phyloP scores from a whole-genome alignment of 1,140 invertebrate genomes.

The Drosophila ogumai region DNA sequence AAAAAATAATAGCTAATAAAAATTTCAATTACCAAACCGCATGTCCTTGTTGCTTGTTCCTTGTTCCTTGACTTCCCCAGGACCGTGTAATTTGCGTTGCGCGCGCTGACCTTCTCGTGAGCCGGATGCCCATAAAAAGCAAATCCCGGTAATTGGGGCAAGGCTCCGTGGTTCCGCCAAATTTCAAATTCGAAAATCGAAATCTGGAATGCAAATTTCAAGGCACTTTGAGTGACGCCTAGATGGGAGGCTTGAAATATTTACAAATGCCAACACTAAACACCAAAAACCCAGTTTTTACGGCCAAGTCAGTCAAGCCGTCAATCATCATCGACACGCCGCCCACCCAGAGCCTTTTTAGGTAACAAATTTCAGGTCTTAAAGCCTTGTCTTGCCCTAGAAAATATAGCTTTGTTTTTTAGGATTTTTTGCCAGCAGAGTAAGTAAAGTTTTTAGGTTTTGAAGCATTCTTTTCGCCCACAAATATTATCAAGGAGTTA shows the following conservation, averaged over 20 bases:
- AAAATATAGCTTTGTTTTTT: not conserved
- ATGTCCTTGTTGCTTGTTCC: slow-evolving; percentile 45
- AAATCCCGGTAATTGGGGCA: slow-evolving; percentile 62
- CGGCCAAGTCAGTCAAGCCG: slow-evolving; percentile 55
- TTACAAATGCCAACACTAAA: slow-evolving; percentile 70
- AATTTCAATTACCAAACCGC: slow-evolving; percentile 64
- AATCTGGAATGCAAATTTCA: slow-evolving; percentile 61
- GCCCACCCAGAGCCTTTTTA: slow-evolving; percentile 2
- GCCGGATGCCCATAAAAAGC: slow-evolving; percentile 51
- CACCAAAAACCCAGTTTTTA: slow-evolving; percentile 10
- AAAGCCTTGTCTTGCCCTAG: not conserved
- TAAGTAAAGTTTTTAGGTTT: slow-evolving; percentile 1
- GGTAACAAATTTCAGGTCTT: not conserved
- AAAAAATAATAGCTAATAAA: slow-evolving; percentile 77
- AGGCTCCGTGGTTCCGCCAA: slow-evolving; percentile 31
- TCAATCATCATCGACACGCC: slow-evolving; percentile 24
- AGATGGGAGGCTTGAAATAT: slow-evolving; percentile 47
- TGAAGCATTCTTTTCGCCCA: not conserved
- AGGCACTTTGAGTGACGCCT: slow-evolving; percentile 19
- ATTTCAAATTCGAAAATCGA: slow-evolving; percentile 35
- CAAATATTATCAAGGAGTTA: slow-evolving; percentile 54
- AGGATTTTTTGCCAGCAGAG: not conserved
- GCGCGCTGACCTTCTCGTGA: slow-evolving; percentile 69
- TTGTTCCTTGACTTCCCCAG: slow-evolving; percentile 24
- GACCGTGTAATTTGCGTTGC: slow-evolving; percentile 61